Conservation (phyloP, 2,113 vertebrate genomes). For the Dipodomys stephensi region DNA sequence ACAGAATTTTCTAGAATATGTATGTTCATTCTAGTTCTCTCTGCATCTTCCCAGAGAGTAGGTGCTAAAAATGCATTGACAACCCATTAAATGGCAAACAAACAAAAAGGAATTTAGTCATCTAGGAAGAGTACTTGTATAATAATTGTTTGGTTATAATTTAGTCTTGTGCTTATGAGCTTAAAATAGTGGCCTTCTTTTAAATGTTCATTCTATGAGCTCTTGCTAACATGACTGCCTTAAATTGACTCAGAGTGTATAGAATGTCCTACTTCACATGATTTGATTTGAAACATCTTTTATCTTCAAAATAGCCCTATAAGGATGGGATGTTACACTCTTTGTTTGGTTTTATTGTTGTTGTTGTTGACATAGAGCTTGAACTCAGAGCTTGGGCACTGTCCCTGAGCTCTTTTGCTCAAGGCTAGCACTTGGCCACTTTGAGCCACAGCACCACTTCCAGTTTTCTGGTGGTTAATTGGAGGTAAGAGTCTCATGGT, state of each 20-base stretch:
- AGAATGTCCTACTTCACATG: neutral
- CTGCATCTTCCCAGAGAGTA: neutral
- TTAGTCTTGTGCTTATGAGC: neutral
- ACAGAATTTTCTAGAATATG: neutral
- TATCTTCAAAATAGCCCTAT: constrained; percentile 1
- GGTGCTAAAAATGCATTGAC: neutral
- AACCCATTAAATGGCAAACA: neutral
- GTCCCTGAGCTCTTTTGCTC: too few relatives aligned
- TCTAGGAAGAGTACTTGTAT: neutral
- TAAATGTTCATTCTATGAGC: neutral
- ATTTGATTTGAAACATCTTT: constrained; percentile 8
- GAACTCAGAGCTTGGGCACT: too few relatives aligned
- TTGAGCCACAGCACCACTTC: too few relatives aligned
- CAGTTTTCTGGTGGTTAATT: too few relatives aligned
- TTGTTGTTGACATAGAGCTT: too few relatives aligned
- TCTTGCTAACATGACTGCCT: neutral
- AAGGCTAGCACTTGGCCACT: too few relatives aligned
- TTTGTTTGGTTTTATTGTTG: too few relatives aligned
- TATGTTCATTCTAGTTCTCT: neutral
- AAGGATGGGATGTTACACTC: neutral
- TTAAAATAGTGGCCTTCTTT: neutral
- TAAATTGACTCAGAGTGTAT: neutral
- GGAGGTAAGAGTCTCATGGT: too few relatives aligned
- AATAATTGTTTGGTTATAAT: neutral
- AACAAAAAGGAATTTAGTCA: neutral